phyloP scores from a whole-genome alignment of 2,113 vertebrate species.

The Atlantisia rogersi region DNA sequence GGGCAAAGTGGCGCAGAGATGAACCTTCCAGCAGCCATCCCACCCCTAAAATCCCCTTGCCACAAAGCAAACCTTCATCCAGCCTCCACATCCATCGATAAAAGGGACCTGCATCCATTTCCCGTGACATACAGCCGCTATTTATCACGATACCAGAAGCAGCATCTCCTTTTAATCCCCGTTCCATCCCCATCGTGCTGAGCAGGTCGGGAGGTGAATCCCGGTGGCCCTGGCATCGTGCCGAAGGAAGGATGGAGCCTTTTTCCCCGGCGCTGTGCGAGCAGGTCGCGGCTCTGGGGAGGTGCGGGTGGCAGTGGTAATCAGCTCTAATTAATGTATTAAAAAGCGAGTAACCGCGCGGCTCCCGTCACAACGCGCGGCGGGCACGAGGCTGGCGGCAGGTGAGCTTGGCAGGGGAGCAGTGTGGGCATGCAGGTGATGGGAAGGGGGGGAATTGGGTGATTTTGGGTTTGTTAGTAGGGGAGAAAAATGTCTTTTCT shows the following conservation, averaged over 20 bases:
- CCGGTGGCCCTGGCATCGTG: not conserved
- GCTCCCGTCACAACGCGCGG: not conserved
- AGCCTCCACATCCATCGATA: not conserved
- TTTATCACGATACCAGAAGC: not conserved
- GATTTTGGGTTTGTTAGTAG: not conserved
- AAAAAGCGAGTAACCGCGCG: constrained; percentile 9
- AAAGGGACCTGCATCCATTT: not conserved
- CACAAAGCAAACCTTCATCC: not conserved
- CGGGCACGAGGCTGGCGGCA: not conserved
- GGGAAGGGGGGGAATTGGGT: not conserved
- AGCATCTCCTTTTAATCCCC: not conserved
- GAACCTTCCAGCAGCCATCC: not conserved
- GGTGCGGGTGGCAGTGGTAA: not conserved
- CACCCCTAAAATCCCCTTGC: not conserved
- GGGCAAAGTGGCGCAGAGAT: rapidly evolving
- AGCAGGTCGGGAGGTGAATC: not conserved
- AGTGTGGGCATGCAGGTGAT: not conserved
- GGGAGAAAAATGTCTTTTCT: not conserved
- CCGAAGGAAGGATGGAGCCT: not conserved
- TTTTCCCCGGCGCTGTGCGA: not conserved
- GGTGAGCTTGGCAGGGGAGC: not conserved
- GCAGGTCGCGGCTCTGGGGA: not conserved
- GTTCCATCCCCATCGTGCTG: not conserved
- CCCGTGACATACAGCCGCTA: rapidly evolving
- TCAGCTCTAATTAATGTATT: constrained; percentile 52